Evolutionary conservation across 2,113 vertebrate species (phyloP), one percentile per base, ranked within the genome.

Genomic region (Asarcornis scutulata): DNA sequence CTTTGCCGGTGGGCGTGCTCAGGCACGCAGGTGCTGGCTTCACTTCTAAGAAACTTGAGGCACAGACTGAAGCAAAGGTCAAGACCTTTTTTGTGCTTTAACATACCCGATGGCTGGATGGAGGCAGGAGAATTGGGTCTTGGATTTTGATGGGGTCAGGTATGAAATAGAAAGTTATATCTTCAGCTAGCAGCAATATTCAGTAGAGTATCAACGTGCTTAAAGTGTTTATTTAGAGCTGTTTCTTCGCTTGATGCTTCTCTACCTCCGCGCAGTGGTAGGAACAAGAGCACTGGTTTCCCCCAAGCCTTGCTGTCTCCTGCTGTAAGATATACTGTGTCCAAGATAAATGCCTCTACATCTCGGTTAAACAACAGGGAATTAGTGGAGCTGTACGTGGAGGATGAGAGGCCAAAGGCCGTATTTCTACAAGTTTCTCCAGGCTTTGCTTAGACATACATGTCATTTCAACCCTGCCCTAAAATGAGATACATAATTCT

Each of bases 251-350:
- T 87, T 86, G 67, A 88, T 85, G 52, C 34, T 25, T 81, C 53
- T 50, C 55, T 86, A 48, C 32, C 95, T 94, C 71, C 25, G 11
- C 55, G 11, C 56, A 63, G 50, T 10, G 52, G 29, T 55, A 74
- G 63, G 82, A 88, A 82, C 80, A 75, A 56, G 67, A 88, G 46
- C 67, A 84, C 78, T 26, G 20, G n/a, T 78, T 95, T 89, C 66
- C 83, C 79, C 79, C 91, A 95, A 58, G 50, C 75, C 64, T 91
- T 89, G 25, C 92, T 97, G 93, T 86, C 83, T 97, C 66, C 79
- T 91, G 48, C 92, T 95, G 83, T 89, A 88, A 73, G 83, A 85
- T 48, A 63, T 58, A 44, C 88, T 92, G 77, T 91, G 96, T 86
- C 67, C 53, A 66, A 91, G 92, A 82, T 81, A 86, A 60, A 72